phyloP scores from a whole-genome alignment of 2,113 vertebrate species.

The Montifringilla adamsi region DNA sequence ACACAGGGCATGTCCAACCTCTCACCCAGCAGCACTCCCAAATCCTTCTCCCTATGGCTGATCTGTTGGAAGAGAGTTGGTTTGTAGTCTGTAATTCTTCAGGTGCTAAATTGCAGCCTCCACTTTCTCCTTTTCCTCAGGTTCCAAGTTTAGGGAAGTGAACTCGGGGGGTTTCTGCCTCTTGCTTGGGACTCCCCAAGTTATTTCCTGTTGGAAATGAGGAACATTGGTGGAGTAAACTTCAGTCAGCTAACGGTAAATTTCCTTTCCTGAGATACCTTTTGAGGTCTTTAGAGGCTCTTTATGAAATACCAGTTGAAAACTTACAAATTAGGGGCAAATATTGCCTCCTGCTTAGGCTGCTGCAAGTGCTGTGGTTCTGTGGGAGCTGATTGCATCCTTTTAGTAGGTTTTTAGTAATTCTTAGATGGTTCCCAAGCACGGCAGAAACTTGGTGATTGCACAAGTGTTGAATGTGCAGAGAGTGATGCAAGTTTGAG shows the following conservation, averaged over 20 bases:
- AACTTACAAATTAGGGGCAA: neutral
- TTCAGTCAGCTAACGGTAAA: neutral
- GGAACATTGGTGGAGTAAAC: neutral
- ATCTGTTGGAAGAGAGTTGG: neutral
- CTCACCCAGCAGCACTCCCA: neutral
- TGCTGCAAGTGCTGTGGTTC: neutral
- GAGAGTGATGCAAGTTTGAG: neutral
- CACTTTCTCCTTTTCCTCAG: neutral
- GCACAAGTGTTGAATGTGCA: neutral
- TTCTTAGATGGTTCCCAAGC: neutral
- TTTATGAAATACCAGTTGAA: neutral
- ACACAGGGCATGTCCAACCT: neutral
- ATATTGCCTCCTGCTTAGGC: neutral
- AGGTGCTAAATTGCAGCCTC: neutral
- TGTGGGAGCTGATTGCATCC: neutral
- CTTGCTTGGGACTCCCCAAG: neutral
- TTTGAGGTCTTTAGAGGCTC: neutral
- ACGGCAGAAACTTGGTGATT: neutral
- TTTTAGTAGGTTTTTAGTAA: neutral
- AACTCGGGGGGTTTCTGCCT: neutral
- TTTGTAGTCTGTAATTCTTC: neutral
- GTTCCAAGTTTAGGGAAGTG: neutral
- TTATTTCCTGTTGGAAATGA: conserved; percentile 26
- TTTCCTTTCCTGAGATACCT: neutral
- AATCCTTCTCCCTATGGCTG: neutral